phyloP scores from a whole-genome alignment of 2,113 vertebrate genomes.

The Trachemys scripta region DNA sequence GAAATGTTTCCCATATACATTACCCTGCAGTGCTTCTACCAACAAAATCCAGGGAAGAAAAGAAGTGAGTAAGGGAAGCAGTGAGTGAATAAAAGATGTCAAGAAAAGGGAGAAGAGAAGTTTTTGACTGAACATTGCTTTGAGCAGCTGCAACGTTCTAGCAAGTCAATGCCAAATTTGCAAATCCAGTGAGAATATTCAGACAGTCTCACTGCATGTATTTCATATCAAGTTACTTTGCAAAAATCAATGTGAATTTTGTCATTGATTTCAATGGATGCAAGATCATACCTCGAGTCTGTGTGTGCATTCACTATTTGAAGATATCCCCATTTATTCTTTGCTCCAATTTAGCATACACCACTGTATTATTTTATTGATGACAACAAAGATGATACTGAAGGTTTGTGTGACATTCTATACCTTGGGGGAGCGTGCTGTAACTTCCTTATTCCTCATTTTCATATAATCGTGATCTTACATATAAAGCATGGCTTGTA shows the following conservation, averaged over 20 bases:
- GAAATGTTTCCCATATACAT: neutral
- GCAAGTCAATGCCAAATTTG: neutral
- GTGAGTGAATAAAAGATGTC: neutral
- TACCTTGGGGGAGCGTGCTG: no score
- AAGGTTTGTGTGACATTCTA: neutral
- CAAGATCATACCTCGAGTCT: neutral
- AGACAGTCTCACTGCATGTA: neutral
- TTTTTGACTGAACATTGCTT: neutral
- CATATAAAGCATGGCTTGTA: no score
- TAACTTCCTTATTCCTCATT: no score
- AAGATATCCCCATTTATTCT: neutral
- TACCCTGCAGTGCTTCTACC: neutral
- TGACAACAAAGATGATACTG: neutral
- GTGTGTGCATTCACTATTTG: neutral
- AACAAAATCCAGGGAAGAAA: neutral
- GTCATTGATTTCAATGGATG: neutral
- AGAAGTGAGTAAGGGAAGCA: neutral
- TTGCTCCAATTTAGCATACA: neutral
- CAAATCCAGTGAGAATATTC: neutral
- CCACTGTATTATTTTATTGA: neutral
- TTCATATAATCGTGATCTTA: no score
- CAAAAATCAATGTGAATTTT: neutral
- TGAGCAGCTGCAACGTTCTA: neutral
- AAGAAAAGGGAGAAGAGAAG: neutral
- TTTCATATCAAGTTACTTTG: slow-evolving; percentile 4